These are phyloP conservation scores for Microtus oregoni DNA, from an alignment of 2,113 vertebrate species.

Conservation along the genomic window DNA sequence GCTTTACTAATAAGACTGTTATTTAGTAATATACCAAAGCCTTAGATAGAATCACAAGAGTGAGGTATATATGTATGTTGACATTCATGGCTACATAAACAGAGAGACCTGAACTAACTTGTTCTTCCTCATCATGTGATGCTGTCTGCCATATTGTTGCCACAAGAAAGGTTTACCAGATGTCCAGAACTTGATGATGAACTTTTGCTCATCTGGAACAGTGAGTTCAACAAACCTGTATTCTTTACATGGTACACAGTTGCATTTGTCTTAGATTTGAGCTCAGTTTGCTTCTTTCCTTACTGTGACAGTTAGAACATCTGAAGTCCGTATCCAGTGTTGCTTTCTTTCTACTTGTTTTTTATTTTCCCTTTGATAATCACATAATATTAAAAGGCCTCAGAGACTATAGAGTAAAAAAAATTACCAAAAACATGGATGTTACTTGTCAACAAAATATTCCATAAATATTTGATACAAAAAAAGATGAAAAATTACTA, in stretches of 20 bases:
- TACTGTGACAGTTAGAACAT: not conserved
- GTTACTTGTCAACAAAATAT: not conserved
- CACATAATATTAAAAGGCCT: not conserved
- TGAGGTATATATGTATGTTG: not conserved
- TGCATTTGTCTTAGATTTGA: not conserved
- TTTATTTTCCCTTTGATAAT: not conserved
- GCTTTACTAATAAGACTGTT: not conserved
- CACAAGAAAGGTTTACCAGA: not conserved
- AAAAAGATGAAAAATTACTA: not conserved
- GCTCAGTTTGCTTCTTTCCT: not conserved
- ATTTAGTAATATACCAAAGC: not conserved
- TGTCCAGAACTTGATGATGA: not conserved
- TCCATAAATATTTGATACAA: not conserved
- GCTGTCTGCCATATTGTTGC: not conserved
- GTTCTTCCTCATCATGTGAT: not conserved
- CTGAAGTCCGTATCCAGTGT: not conserved
- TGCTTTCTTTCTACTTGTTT: not conserved
- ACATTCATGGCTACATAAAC: not conserved
- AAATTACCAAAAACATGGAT: not conserved
- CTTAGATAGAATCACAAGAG: not conserved
- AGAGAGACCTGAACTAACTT: not conserved
- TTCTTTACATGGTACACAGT: not conserved
- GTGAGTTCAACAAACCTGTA: not conserved
- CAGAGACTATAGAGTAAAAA: slow-evolving; percentile 2
- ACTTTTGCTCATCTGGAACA: not conserved